phyloP scores from a whole-genome alignment of 1,140 invertebrate genomes.

The Heliconius himera region DNA sequence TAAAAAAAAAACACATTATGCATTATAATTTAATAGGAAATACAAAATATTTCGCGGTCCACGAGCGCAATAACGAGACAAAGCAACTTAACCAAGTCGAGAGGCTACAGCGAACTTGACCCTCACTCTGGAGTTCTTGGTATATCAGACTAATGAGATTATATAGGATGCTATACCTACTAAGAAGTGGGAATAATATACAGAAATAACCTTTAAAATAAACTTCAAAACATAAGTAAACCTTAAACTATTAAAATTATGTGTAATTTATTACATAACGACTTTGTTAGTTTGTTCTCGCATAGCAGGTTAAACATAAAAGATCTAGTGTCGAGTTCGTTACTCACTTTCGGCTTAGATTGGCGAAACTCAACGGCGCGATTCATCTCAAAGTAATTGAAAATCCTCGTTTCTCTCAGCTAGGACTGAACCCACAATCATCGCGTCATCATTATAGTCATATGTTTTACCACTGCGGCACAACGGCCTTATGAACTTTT shows the following conservation, averaged over 20 bases:
- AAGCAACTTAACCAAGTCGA: slow-evolving; percentile 14
- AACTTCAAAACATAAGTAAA: neutral
- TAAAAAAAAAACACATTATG: neutral
- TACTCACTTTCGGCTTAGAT: neutral
- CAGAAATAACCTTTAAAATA: neutral
- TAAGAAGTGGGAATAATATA: neutral
- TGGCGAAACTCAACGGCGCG: no score
- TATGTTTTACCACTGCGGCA: no score
- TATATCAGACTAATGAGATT: slow-evolving; percentile 21
- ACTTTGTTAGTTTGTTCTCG: no score
- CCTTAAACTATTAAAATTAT: neutral
- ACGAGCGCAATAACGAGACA: slow-evolving; percentile 4
- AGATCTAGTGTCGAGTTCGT: neutral
- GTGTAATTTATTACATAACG: no score
- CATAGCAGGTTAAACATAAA: no score
- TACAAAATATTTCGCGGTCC: neutral
- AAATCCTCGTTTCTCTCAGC: no score
- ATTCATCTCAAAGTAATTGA: no score
- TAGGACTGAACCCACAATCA: no score
- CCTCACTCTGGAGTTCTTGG: neutral
- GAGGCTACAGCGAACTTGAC: slow-evolving; percentile 25
- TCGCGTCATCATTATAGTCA: no score
- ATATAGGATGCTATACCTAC: neutral
- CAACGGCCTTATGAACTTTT: no score
- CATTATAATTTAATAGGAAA: neutral